These are phyloP conservation scores for Mirounga angustirostris DNA, from an alignment of 2,113 vertebrate genomes.

Conservation along the genomic window DNA sequence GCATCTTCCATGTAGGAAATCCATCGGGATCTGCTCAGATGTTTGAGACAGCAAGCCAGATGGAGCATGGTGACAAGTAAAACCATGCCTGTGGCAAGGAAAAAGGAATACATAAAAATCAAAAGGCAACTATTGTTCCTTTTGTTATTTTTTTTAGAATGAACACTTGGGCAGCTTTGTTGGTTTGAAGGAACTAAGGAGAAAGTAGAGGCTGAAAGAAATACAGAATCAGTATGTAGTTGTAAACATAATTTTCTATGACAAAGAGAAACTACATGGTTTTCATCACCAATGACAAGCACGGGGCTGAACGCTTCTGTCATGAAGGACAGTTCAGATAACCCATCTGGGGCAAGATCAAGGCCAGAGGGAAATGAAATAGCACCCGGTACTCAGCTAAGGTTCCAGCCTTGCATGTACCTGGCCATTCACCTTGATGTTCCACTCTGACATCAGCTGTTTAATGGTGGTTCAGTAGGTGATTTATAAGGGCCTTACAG, in stretches of 20 bases:
- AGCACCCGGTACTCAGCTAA: fast-evolving
- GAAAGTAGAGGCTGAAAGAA: background rate
- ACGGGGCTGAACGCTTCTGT: background rate
- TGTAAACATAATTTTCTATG: background rate
- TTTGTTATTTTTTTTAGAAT: background rate
- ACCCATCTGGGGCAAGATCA: too few species aligned
- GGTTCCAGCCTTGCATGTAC: fast-evolving
- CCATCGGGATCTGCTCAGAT: fast-evolving
- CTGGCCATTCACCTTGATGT: fast-evolving
- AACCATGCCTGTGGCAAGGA: fast-evolving
- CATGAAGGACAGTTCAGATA: background rate
- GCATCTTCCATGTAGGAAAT: background rate
- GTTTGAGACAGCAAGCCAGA: background rate
- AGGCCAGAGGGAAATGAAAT: fast-evolving
- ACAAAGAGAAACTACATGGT: background rate
- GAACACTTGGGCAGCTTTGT: background rate
- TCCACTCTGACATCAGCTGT: background rate
- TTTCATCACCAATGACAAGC: background rate
- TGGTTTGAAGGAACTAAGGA: background rate
- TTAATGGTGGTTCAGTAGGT: background rate
- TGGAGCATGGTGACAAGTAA: too few species aligned
- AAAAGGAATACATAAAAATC: background rate
- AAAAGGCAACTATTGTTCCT: background rate
- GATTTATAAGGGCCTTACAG: background rate
- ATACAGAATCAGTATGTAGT: background rate